Percentiles rank a stretch among this genome's conserved stretches.
phyloP scores from a whole-genome alignment of 2,888 invertebrate species.

The Thymelicus lineola region DNA sequence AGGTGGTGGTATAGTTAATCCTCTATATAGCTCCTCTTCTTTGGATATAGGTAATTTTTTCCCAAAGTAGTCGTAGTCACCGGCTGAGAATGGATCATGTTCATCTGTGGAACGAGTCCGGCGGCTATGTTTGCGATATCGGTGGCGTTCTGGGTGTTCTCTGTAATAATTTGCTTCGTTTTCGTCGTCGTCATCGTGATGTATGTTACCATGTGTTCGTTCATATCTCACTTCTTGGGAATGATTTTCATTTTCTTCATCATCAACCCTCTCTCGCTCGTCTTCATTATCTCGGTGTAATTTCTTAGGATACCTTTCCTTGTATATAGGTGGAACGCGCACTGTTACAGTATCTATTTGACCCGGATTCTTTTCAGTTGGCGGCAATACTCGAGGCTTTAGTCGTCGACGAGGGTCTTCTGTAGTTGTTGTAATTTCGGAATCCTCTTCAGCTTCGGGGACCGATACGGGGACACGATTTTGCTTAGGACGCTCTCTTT shows the following conservation, averaged over 20 bases:
- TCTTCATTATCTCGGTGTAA: constrained; percentile 59
- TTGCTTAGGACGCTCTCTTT: constrained; percentile 54
- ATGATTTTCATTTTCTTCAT: constrained; percentile 49
- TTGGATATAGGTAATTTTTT: constrained; percentile 66
- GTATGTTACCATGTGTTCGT: constrained; percentile 4
- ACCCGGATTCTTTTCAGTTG: constrained; percentile 78
- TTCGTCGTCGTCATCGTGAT: constrained; percentile 52
- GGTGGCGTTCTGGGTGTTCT: constrained; percentile 45
- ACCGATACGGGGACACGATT: constrained; percentile 56
- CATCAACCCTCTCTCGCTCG: constrained; percentile 36
- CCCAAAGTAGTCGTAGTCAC: constrained; percentile 74
- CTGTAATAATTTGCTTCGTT: constrained; percentile 31
- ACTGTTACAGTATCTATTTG: constrained; percentile 82
- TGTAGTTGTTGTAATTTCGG: constrained; percentile 74
- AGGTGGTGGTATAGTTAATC: constrained; percentile 66
- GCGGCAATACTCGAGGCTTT: constrained; percentile 75
- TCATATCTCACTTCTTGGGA: constrained; percentile 26
- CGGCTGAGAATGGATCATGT: constrained; percentile 57
- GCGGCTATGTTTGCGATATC: constrained; percentile 64
- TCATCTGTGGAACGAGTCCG: constrained; percentile 56
- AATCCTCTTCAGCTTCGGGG: constrained; percentile 56
- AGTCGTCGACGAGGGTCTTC: constrained; percentile 71
- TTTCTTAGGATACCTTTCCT: constrained; percentile 74
- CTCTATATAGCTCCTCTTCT: constrained; percentile 66
- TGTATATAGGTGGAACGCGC: constrained; percentile 79